Evolutionary conservation across 1,140 invertebrate species (phyloP).

Genomic region (Macrostomum lignano): DNA sequence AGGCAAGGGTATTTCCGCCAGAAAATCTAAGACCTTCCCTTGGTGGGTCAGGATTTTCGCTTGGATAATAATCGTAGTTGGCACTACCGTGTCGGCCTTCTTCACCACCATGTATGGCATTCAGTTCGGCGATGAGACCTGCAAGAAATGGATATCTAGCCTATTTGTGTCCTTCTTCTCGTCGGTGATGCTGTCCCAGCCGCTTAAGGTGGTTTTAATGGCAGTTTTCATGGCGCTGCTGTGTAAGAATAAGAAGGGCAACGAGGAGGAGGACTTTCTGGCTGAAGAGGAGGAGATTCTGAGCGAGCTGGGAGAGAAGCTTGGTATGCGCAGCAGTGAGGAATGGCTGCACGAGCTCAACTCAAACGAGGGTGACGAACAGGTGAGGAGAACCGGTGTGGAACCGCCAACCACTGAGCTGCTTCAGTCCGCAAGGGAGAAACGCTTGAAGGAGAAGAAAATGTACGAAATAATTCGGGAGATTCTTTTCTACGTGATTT

Average conservation of each 20-base stretch:
- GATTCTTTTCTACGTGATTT: slow-evolving; percentile 22
- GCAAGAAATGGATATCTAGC: slow-evolving; percentile 33
- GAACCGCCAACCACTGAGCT: slow-evolving; percentile 17
- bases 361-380: no score
- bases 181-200: slow-evolving; percentile 33
- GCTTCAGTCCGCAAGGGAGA: slow-evolving; percentile 21
- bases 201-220: slow-evolving; percentile 26
- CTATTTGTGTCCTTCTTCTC: slow-evolving; percentile 32
- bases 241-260: slow-evolving; percentile 27
- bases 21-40: no score
- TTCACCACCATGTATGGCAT: slow-evolving; percentile 33
- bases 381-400: not conserved
- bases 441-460: slow-evolving; percentile 27
- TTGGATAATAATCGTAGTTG: slow-evolving; percentile 28
- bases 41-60: slow-evolving; percentile 30
- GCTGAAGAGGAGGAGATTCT: slow-evolving; percentile 27
- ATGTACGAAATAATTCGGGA: slow-evolving; percentile 29
- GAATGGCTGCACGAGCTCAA: slow-evolving; percentile 14
- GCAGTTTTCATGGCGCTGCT: slow-evolving; percentile 30
- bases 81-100: slow-evolving; percentile 21
- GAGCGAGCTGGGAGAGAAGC: not conserved
- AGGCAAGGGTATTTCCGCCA: no score
- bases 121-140: slow-evolving; percentile 32
- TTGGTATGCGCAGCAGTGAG: slow-evolving; percentile 12
- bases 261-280: slow-evolving; percentile 28